These are phyloP conservation scores for Phyllotreta striolata DNA, from an alignment of 2,888 invertebrate genomes.

Conservation along the genomic window DNA sequence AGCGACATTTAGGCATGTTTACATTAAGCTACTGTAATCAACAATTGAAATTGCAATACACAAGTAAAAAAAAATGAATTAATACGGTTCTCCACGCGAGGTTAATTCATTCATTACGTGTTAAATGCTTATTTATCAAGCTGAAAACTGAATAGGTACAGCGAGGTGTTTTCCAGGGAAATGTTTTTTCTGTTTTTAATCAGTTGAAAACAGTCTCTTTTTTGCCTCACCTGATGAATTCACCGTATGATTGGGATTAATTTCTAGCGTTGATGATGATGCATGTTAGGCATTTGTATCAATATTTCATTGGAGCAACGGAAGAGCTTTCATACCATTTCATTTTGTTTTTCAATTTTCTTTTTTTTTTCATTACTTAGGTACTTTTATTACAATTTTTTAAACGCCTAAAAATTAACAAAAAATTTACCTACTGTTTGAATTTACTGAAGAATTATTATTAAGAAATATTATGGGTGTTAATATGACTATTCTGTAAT, in stretches of 20 bases:
- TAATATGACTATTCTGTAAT: too few relatives aligned
- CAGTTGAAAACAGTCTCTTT: constrained; percentile 24
- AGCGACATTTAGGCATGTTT: constrained; percentile 25
- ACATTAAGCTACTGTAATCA: constrained; percentile 22
- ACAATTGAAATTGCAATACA: constrained; percentile 19
- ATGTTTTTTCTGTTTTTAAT: constrained; percentile 26
- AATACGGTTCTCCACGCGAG: constrained; percentile 27
- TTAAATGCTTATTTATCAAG: constrained; percentile 34
- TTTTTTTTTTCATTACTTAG: too few relatives aligned
- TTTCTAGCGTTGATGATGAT: constrained; percentile 26
- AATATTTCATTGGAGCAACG: constrained; percentile 22
- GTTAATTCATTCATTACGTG: constrained; percentile 37
- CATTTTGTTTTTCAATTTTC: too few relatives aligned
- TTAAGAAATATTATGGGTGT: too few relatives aligned
- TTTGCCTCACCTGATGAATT: constrained; percentile 11
- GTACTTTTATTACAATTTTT: too few relatives aligned
- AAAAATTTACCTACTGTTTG: too few relatives aligned
- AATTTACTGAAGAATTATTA: too few relatives aligned
- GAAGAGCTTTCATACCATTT: constrained; percentile 21
- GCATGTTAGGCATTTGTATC: constrained; percentile 26
- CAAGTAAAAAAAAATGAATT: constrained; percentile 16
- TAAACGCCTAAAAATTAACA: too few relatives aligned
- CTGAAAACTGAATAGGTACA: constrained; percentile 16
- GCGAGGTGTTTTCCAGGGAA: constrained; percentile 14
- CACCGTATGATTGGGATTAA: constrained; percentile 25